These are phyloP conservation scores for Listronotus oregonensis DNA, from an alignment of 1,140 invertebrate genomes.

Conservation along the genomic window DNA sequence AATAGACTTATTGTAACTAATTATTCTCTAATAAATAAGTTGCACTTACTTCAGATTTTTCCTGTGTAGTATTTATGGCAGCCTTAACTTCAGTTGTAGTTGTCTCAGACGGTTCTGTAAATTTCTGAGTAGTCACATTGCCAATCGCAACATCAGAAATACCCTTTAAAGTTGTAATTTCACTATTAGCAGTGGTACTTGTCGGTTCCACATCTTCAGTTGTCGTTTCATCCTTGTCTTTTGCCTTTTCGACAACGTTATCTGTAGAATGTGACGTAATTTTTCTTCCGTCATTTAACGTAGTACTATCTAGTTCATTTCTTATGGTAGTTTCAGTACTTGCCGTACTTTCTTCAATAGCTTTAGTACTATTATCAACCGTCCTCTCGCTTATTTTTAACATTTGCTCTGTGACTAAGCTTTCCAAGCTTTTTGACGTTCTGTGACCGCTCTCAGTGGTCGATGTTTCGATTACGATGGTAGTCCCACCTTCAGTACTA, in stretches of 20 bases:
- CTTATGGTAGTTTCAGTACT: constrained; percentile 2
- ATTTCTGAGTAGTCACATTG: too few species aligned
- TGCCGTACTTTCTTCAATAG: not conserved
- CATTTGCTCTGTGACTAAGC: constrained; percentile 12
- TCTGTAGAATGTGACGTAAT: not conserved
- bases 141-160: too few species aligned
- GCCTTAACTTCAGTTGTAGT: constrained; percentile 12
- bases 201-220: too few species aligned
- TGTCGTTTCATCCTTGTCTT: too few species aligned
- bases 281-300: constrained; percentile 6
- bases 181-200: too few species aligned
- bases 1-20: too few species aligned
- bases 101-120: not conserved
- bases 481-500: constrained; percentile 1
- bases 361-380: constrained; percentile 1
- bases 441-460: constrained; percentile 4
- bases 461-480: too few species aligned
- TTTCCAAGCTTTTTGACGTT: constrained; percentile 14
- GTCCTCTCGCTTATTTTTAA: not conserved
- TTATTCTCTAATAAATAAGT: too few species aligned
- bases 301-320: constrained; percentile 14
- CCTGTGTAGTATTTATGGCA: constrained; percentile 12
- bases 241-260: not conserved
- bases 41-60: not conserved
- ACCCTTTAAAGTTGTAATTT: too few species aligned